These are phyloP conservation scores for Elephas maximus DNA, from an alignment of 2,113 vertebrate genomes.

Conservation along the genomic window DNA sequence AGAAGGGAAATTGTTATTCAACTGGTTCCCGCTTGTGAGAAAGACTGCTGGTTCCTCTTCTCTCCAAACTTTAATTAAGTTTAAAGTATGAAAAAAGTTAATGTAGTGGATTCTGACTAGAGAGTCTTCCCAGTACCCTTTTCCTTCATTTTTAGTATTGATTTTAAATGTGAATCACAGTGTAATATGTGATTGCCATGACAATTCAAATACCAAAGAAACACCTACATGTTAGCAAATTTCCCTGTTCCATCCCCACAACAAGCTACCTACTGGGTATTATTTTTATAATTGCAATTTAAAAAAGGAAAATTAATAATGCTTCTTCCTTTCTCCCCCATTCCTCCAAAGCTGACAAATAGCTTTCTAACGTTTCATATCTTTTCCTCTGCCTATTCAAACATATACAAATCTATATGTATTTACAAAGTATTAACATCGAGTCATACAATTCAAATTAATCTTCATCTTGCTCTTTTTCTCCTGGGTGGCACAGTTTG, in stretches of 20 bases:
- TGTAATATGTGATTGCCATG: not conserved
- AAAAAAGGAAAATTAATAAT: not conserved
- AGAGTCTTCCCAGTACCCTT: not conserved
- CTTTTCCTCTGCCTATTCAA: not conserved
- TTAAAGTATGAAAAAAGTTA: conserved; percentile 19
- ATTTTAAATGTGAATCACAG: not conserved
- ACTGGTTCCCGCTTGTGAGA: not conserved
- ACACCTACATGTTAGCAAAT: not conserved
- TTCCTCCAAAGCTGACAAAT: not conserved
- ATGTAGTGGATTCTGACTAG: not conserved
- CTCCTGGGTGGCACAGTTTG: too few species aligned
- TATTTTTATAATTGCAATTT: conserved; percentile 43
- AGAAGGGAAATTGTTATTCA: conserved; percentile 46
- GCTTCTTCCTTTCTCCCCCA: not conserved
- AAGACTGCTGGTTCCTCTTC: conserved; percentile 9
- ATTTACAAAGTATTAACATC: not conserved
- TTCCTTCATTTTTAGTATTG: not conserved
- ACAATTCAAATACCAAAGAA: not conserved
- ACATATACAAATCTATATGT: not conserved
- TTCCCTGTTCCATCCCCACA: not conserved
- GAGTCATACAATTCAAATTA: not conserved
- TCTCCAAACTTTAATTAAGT: conserved; percentile 43
- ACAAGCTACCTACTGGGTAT: not conserved
- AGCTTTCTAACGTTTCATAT: not conserved
- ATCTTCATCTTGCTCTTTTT: not conserved